Conservation (phyloP, 2,113 vertebrate genomes). For the Xiphorhynchus elegans region DNA sequence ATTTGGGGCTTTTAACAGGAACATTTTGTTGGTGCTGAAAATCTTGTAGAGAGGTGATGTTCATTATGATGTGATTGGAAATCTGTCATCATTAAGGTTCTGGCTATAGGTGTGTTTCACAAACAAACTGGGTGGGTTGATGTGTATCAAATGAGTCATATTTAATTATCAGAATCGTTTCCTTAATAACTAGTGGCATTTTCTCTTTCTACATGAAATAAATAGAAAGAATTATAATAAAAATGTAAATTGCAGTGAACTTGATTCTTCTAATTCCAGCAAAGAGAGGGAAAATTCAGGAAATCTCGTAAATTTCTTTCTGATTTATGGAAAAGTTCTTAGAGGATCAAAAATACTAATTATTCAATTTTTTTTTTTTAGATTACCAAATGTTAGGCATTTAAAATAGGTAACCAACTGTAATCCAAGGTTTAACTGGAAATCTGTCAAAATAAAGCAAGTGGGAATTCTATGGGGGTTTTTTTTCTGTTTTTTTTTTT, state of each 20-base stretch:
- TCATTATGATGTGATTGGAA: neutral
- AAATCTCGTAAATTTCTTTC: neutral
- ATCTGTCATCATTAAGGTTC: neutral
- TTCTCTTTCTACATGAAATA: neutral
- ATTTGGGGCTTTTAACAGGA: neutral
- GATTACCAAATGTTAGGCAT: neutral
- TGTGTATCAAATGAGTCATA: neutral
- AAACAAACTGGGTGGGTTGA: neutral
- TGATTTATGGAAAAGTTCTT: neutral
- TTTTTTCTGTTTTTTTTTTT: neutral
- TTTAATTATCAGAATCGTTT: neutral
- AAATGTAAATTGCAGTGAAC: neutral
- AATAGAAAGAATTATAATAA: neutral
- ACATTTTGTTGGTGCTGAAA: slow-evolving; percentile 16
- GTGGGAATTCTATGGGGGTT: neutral
- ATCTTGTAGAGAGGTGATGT: neutral
- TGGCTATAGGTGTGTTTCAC: neutral
- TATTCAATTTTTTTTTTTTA: neutral
- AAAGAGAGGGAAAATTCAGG: neutral
- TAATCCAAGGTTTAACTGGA: neutral
- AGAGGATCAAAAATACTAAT: neutral
- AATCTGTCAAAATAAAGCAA: neutral
- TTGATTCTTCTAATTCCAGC: neutral
- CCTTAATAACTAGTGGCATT: neutral
- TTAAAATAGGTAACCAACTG: neutral